Conservation (phyloP, 1,140 invertebrate genomes). For the Glossosoma conforme region DNA sequence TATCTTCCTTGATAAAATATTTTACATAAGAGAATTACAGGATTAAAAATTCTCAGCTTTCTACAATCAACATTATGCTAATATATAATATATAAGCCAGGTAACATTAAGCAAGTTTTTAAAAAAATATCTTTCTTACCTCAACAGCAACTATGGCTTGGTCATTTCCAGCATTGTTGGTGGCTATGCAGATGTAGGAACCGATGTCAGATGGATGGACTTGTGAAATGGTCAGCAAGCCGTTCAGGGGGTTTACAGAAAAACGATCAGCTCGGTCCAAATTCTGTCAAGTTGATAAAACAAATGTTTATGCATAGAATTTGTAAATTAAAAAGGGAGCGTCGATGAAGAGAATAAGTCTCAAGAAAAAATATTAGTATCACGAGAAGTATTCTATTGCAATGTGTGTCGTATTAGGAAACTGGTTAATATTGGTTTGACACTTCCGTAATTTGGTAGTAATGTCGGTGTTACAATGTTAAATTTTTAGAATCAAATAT, state of each 20-base stretch:
- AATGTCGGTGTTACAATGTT: too few species aligned
- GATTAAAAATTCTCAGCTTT: slow-evolving; percentile 15
- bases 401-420: too few species aligned
- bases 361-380: neutral
- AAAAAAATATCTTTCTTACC: slow-evolving; percentile 34
- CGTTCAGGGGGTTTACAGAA: slow-evolving; percentile 64
- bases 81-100: too few species aligned
- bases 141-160: slow-evolving; percentile 58
- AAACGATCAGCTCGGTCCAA: slow-evolving; percentile 67
- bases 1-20: slow-evolving; percentile 4
- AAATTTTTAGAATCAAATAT: too few species aligned
- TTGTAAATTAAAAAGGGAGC: too few species aligned
- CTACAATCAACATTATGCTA: too few species aligned
- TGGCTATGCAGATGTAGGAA: slow-evolving; percentile 76
- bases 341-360: too few species aligned
- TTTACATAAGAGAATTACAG: neutral
- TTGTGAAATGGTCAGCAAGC: slow-evolving; percentile 66
- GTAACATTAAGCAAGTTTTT: too few species aligned
- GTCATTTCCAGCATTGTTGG: slow-evolving; percentile 71
- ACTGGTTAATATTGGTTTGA: too few species aligned
- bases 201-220: slow-evolving; percentile 74
- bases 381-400: too few species aligned
- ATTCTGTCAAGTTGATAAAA: slow-evolving; percentile 46
- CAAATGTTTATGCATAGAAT: neutral
- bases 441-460: too few species aligned